Base-by-base conservation (phyloP, 1,140 invertebrate genomes). In the Hydropsyche tenuis region DNA sequence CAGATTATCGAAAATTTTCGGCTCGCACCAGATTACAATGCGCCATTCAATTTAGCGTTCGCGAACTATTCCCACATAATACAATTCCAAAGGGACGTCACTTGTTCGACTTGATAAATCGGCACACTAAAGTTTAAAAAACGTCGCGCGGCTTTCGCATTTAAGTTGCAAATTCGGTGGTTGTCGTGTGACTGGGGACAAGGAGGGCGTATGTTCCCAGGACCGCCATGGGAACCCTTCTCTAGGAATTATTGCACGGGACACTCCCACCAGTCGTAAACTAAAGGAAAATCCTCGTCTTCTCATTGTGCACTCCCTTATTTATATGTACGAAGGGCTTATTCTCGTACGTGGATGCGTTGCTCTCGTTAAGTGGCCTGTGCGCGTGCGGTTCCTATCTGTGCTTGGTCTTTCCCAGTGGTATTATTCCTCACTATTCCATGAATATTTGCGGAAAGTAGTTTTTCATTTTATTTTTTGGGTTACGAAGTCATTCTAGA, bases 191-290 rank as follows among this genome's bases (percentile, higher is more conserved):
- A 22, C 25, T 14, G 22, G 22, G 18, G 18, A 9, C 2, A 12
- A 22, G 20, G 23, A 25, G 56, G 22, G 23, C 56, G 20, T 7
- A 25, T 23, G 4, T 20, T 60, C 51, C 12, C 7, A 1, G 7
- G 2, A 11, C 22, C 18, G 20, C 56, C 23, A 11, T 1, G 11
- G 23, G 56, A 14, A 18, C 45, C 65, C 45, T 64, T 30, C 46
- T 25, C 51, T 22, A 43, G 51, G 45, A 70, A 70, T 56, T 70
- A 56, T 56, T 70, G 46, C 48, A 14, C 11, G 20, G 27, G 68
- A 70, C 68, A 70, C 68, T 56, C 68, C 68, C 48, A 70, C 30
- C 1, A n/a, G 45, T 70, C 68, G 68, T 70, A 70, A 70, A 70
- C 48, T 46, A 70, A 56, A 56, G 51, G 42, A 53, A 60, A 68